A percentile compares a stretch with the other conserved stretches of the same genome.
These are phyloP conservation scores for Diachrysia chrysitis DNA, from an alignment of 2,888 invertebrate species.

Conservation along the genomic window DNA sequence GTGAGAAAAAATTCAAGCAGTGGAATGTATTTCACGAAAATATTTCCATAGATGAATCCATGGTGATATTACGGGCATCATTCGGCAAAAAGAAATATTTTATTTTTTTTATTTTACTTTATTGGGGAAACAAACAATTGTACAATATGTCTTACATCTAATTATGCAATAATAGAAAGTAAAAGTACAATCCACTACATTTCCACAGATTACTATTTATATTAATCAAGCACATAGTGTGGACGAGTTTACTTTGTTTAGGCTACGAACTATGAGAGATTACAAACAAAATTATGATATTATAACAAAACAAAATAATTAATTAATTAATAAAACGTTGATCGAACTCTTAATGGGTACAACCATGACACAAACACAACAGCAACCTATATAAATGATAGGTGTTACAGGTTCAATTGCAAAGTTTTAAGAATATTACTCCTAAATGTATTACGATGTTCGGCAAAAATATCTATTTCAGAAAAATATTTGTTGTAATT, in stretches of 20 bases:
- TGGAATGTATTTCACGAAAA: constrained; percentile 33
- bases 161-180: background rate
- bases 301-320: too few relatives aligned
- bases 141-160: background rate
- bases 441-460: background rate
- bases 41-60: constrained; percentile 44
- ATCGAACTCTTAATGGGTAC: too few relatives aligned
- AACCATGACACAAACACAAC: too few relatives aligned
- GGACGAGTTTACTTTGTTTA: too few relatives aligned
- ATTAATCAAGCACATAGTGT: too few relatives aligned
- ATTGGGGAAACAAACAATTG: background rate
- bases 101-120: constrained; percentile 2
- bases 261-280: too few relatives aligned
- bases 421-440: background rate
- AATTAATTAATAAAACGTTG: too few relatives aligned
- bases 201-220: too few relatives aligned
- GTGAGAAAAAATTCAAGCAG: constrained; percentile 16
- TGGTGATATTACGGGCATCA: constrained; percentile 46
- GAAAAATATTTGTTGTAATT: background rate
- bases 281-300: too few relatives aligned
- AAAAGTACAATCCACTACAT: too few relatives aligned
- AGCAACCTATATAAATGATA: too few relatives aligned
- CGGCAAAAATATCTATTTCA: background rate
- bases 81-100: constrained; percentile 43
- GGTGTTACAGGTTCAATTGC: background rate